These are phyloP conservation scores for Pinctada fucata DNA, from an alignment of 2,888 invertebrate genomes.

Conservation along the genomic window DNA sequence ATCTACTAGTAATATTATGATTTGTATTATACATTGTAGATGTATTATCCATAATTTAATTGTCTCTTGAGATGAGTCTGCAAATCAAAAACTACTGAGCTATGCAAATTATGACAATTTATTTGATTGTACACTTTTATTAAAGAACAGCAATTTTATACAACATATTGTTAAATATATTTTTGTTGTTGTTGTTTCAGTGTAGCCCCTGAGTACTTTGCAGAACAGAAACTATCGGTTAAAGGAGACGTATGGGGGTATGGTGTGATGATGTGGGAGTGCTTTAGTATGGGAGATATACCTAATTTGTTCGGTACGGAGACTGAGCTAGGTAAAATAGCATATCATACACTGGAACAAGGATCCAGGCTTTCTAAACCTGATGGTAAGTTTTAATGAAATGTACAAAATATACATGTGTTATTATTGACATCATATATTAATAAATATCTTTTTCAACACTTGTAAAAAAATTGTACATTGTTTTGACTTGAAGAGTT, in stretches of 20 bases:
- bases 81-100: not conserved
- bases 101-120: too few relatives aligned
- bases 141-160: too few relatives aligned
- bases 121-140: too few relatives aligned
- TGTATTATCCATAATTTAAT: too few relatives aligned
- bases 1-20: not conserved
- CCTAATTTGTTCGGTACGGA: conserved; percentile 24
- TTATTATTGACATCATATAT: not conserved
- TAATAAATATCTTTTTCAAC: not conserved
- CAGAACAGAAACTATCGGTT: not conserved
- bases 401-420: not conserved
- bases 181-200: not conserved
- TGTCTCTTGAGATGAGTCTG: not conserved
- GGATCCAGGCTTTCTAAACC: conserved; percentile 28
- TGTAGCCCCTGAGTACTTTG: conserved; percentile 30
- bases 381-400: not conserved
- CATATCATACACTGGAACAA: not conserved
- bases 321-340: not conserved
- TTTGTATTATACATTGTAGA: not conserved
- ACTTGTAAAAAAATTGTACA: not conserved
- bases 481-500: too few relatives aligned
- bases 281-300: conserved; percentile 21
- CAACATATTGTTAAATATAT: not conserved
- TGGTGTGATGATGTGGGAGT: conserved; percentile 38
- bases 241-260: conserved; percentile 40